These are phyloP conservation scores for Lasiurus cinereus DNA, from an alignment of 2,113 vertebrate genomes.

Conservation along the genomic window DNA sequence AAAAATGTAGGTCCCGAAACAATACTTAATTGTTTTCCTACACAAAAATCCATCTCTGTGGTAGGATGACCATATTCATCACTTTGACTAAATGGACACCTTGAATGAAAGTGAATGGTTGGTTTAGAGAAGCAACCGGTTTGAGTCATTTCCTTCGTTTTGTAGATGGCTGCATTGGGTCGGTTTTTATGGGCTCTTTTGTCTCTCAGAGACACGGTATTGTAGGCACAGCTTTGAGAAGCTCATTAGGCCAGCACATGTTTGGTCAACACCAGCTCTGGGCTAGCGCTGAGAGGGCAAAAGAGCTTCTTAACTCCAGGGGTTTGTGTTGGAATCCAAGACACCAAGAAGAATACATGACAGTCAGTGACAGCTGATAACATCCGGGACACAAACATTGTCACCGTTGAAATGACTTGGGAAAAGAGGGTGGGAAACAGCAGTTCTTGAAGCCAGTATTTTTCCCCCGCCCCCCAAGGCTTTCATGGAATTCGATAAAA, in stretches of 20 bases:
- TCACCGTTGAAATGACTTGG: background rate
- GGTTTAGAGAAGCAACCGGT: background rate
- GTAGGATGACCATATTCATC: background rate
- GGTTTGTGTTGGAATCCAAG: background rate
- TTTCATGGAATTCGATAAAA: constrained; percentile 21
- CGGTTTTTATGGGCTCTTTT: background rate
- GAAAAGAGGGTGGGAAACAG: background rate
- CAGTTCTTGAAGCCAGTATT: fast-evolving
- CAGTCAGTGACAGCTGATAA: background rate
- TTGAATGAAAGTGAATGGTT: background rate
- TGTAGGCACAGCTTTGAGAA: background rate
- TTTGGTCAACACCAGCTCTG: background rate
- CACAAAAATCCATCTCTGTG: background rate
- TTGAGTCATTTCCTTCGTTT: background rate
- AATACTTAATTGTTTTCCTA: background rate
- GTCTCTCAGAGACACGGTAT: background rate
- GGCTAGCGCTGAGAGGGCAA: background rate
- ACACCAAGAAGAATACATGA: background rate
- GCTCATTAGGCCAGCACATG: background rate
- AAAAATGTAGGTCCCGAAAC: background rate
- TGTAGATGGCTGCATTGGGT: background rate
- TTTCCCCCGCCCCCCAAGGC: background rate
- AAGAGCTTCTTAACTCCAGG: background rate
- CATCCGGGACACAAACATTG: background rate
- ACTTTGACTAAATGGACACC: background rate